A percentile compares a stretch with the other conserved stretches of the same genome.
phyloP scores from a whole-genome alignment of 92 coral and sea anemone genomes.

The Epizoanthus illoricatus region DNA sequence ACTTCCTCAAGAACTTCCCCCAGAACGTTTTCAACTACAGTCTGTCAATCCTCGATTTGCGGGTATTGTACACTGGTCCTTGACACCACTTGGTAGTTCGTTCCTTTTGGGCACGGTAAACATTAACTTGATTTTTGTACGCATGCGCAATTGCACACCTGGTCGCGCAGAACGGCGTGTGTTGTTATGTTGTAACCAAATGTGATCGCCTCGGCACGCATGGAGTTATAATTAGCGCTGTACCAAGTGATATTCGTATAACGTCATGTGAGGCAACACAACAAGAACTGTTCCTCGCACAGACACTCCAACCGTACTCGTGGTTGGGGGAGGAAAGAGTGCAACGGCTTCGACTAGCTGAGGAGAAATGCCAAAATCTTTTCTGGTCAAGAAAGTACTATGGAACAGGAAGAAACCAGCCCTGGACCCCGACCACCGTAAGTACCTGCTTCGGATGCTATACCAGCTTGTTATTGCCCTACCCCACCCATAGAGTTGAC shows the following conservation, averaged over 20 bases:
- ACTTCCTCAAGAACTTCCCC: background rate
- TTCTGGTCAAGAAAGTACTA: constrained; percentile 85
- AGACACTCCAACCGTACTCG: constrained; percentile 22
- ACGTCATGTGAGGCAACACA: constrained; percentile 42
- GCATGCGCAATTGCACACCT: constrained; percentile 27
- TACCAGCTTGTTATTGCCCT: constrained; percentile 46
- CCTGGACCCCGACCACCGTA: constrained; percentile 53
- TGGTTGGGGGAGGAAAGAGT: constrained; percentile 7
- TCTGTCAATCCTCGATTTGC: background rate
- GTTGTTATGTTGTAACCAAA: constrained; percentile 41
- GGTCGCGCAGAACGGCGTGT: constrained; percentile 26
- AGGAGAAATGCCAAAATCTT: constrained; percentile 95
- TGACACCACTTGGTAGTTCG: constrained; percentile 8
- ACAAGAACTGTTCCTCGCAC: background rate
- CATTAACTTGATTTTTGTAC: constrained; percentile 22
- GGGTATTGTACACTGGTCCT: background rate
- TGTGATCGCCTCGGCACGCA: constrained; percentile 48
- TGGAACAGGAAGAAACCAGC: constrained; percentile 53
- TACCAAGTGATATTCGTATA: constrained; percentile 27
- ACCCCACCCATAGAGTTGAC: constrained; percentile 18
- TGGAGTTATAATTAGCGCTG: constrained; percentile 27
- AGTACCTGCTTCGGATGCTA: constrained; percentile 56
- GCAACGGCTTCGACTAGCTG: constrained; percentile 8
- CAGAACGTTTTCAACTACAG: background rate
- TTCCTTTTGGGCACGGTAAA: constrained; percentile 10